Conservation (phyloP, 2,113 vertebrate species). For the Connochaetes taurinus region DNA sequence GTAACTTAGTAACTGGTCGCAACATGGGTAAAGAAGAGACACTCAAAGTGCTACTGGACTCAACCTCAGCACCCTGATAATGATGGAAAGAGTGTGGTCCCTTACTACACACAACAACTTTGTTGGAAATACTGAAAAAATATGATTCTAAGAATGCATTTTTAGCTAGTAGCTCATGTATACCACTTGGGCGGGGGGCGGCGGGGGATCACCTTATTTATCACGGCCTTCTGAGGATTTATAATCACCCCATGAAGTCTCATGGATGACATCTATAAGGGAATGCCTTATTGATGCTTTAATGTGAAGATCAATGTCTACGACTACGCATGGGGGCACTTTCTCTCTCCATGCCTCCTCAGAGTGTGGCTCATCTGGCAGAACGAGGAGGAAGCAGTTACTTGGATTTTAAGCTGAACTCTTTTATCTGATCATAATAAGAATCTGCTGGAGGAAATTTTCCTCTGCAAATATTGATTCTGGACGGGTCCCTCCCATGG, state of each 20-base stretch:
- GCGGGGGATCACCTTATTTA: background rate
- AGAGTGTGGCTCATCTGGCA: background rate
- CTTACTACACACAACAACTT: background rate
- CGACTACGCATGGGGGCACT: background rate
- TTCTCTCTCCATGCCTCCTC: background rate
- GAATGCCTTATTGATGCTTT: background rate
- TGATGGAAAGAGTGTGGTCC: background rate
- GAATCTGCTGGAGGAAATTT: conserved; percentile 61
- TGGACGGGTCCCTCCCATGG: conserved; percentile 56
- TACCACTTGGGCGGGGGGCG: background rate
- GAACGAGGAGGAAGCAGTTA: background rate
- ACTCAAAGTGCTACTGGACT: background rate
- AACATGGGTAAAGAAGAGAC: no score
- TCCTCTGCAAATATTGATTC: conserved; percentile 68
- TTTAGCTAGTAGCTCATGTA: background rate
- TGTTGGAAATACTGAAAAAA: conserved; percentile 10
- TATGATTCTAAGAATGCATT: background rate
- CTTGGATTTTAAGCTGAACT: background rate
- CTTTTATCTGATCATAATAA: conserved; percentile 60
- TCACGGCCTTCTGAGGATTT: background rate
- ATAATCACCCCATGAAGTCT: background rate
- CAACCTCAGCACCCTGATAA: background rate
- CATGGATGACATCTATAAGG: background rate
- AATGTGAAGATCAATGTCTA: background rate
- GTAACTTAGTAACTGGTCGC: no score